A percentile compares a stretch with the other conserved stretches of the same genome.
phyloP scores from a whole-genome alignment of 1,140 invertebrate species.

The Callitettix versicolor region DNA sequence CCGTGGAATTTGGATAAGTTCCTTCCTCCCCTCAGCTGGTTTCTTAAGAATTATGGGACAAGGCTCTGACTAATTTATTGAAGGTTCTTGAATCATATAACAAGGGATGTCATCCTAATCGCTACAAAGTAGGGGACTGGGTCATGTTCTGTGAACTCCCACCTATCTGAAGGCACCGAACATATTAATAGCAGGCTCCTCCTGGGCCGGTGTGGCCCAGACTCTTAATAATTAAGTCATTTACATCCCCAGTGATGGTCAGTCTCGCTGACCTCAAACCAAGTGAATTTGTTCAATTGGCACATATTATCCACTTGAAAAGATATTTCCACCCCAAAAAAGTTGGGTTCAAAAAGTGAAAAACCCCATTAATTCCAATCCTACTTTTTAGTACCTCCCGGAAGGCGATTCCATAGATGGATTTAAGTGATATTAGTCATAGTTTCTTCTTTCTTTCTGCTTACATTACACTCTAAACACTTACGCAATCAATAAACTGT shows the following conservation, averaged over 20 bases:
- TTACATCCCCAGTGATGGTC: neutral
- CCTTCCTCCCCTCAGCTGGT: neutral
- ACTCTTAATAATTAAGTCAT: neutral
- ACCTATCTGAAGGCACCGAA: neutral
- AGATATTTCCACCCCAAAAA: neutral
- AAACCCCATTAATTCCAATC: too few relatives aligned
- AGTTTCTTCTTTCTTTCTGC: too few relatives aligned
- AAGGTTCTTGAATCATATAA: neutral
- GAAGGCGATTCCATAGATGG: too few relatives aligned
- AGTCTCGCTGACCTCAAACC: neutral
- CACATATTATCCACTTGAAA: neutral
- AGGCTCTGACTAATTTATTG: neutral
- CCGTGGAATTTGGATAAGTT: neutral
- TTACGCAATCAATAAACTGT: too few relatives aligned
- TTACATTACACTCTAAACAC: too few relatives aligned
- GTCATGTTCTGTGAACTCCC: neutral
- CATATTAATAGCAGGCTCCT: neutral
- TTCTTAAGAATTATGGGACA: neutral
- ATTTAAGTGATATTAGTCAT: too few relatives aligned
- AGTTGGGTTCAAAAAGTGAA: too few relatives aligned
- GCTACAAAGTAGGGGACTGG: slow-evolving; percentile 4
- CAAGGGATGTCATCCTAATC: neutral
- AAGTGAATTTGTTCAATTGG: neutral
- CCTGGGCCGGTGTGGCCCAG: neutral
- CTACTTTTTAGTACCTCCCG: too few relatives aligned